phyloP scores from a whole-genome alignment of 2,888 invertebrate genomes.

The Calameuta pallipes region DNA sequence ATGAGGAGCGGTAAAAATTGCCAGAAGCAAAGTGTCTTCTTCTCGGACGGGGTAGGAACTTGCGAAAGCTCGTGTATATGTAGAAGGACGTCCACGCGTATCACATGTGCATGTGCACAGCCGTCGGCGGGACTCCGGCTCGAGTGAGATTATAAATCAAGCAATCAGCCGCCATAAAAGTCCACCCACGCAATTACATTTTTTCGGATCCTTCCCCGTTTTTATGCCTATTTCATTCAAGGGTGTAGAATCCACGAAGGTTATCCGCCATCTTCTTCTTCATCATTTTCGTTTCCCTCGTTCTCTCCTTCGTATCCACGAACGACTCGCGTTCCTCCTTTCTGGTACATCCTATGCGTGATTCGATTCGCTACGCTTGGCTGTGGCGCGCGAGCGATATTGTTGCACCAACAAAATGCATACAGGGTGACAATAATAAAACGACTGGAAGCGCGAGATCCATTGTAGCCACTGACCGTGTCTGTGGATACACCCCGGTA shows the following conservation, averaged over 20 bases:
- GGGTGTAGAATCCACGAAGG: conserved; percentile 20
- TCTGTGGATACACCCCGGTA: background rate
- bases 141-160: conserved; percentile 55
- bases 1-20: background rate
- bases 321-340: conserved; percentile 3
- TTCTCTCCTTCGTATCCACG: conserved; percentile 10
- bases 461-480: conserved; percentile 8
- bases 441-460: conserved; percentile 22
- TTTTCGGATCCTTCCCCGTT: conserved; percentile 31
- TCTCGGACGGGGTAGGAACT: conserved; percentile 5
- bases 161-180: conserved; percentile 61
- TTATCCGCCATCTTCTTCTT: conserved; percentile 2
- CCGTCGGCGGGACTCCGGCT: conserved; percentile 9
- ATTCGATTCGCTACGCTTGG: conserved; percentile 5
- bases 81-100: conserved; percentile 14
- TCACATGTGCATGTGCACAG: background rate
- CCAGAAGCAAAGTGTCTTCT: conserved; percentile 17
- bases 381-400: conserved; percentile 17
- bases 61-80: background rate
- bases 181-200: conserved; percentile 53
- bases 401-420: conserved; percentile 47
- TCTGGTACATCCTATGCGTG: conserved; percentile 10
- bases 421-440: conserved; percentile 22
- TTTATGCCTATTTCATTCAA: conserved; percentile 29
- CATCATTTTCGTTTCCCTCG: conserved; percentile 8